Base-by-base conservation (phyloP, 2,113 vertebrate genomes). In the Eublepharis macularius region DNA sequence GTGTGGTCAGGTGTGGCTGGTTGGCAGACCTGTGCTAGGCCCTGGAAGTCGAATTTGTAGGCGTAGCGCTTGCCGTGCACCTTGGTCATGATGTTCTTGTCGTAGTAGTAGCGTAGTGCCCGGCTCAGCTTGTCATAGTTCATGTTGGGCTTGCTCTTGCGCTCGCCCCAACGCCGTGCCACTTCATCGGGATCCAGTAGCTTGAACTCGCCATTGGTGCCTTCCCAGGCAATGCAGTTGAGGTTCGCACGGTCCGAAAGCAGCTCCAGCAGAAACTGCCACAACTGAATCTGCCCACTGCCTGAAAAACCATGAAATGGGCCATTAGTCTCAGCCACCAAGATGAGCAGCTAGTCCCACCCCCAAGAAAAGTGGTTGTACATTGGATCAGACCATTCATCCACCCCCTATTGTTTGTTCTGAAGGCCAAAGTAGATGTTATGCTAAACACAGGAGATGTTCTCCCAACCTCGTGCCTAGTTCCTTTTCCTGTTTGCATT, bases 11-110 rank as follows among this genome's bases (percentile, higher is more conserved):
- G 97, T 29, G 96, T 39, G 0, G 97, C 95, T 0, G 98, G 98
- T 93, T 99, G 99, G 94, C 99, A 99, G 90, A 98, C 98, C 90
- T 99, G 99, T 0, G 98, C 98, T 95, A 99, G 87, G 87, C 99
- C 98, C 0, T 99, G 98, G 96, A 99, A 99, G 94, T 99, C 99
- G 75, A 99, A 99, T 93, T 98, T 98, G 95, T 99, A 99, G 72
- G 98, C 99, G 1, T 99, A 99, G 75, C 99, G 97, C 92, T 99
- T 99, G 88, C 99, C 99, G 0, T 99, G 98, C 43, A 99, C 98
- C 93, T 99, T 99, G 92, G 98, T 99, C 98, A 99, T 99, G 96
- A 99, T 99, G 96, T 99, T 99, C 83, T 99, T 99, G 96, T 99
- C 99, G 1, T 99, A 99, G 95, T 99, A 99, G 95, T 99, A 99